phyloP scores from a whole-genome alignment of 2,113 vertebrate species.

The Crotalus tigris region DNA sequence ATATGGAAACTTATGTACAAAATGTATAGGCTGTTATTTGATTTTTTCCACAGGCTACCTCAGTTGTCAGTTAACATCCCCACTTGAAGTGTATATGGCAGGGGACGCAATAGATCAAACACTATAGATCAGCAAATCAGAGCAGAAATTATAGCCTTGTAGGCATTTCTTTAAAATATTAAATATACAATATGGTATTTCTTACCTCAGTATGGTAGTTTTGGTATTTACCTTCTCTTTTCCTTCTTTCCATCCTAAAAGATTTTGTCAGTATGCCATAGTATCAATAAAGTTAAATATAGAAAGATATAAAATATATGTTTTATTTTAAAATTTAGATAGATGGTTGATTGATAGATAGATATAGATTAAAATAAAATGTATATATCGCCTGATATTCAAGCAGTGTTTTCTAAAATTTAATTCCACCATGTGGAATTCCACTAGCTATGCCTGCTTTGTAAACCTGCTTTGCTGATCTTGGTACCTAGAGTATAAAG shows the following conservation, averaged over 20 bases:
- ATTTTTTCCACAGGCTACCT: background rate
- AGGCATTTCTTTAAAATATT: conserved; percentile 9
- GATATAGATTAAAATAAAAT: background rate
- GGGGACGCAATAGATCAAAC: conserved; percentile 24
- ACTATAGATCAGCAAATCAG: conserved; percentile 20
- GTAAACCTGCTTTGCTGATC: background rate
- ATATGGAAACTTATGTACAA: background rate
- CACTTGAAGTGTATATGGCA: background rate
- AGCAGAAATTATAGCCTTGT: background rate
- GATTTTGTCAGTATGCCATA: background rate
- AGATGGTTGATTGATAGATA: background rate
- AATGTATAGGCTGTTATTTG: conserved; percentile 14
- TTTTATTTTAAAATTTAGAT: background rate
- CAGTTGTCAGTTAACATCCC: background rate
- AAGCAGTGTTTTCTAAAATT: background rate
- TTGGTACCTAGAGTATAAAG: conserved; percentile 19
- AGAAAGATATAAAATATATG: background rate
- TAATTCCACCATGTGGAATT: background rate
- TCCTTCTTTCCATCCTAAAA: conserved; percentile 24
- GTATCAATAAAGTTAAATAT: background rate
- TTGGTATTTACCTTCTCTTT: background rate
- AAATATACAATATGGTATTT: conserved; percentile 6
- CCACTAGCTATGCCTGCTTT: background rate
- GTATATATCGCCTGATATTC: background rate
- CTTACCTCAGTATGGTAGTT: background rate